A percentile compares a stretch with the other conserved stretches of the same genome.
Conservation (phyloP, 2,113 vertebrate genomes). For the mouse (Mus musculus) region DNA sequence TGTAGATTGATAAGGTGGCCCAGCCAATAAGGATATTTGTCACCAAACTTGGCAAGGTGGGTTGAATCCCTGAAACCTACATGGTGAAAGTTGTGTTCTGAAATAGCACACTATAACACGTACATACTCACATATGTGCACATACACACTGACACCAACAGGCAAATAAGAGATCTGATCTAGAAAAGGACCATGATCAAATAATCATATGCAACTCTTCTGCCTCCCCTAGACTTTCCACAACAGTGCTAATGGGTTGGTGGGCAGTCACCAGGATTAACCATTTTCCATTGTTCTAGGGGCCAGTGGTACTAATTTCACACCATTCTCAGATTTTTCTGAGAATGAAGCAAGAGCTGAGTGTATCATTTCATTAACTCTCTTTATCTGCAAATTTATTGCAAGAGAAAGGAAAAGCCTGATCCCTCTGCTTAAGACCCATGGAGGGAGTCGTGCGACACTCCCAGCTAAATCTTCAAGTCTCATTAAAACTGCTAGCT, state of each 20-base stretch:
- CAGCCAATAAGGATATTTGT: not conserved
- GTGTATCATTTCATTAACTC: not conserved
- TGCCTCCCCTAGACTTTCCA: fast-evolving
- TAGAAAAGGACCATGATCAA: fast-evolving
- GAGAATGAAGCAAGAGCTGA: conserved; percentile 20
- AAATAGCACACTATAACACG: not conserved
- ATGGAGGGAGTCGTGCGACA: not conserved
- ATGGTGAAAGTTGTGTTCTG: not conserved
- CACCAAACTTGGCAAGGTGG: not conserved
- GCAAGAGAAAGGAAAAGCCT: conserved; percentile 55
- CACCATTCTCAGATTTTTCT: not conserved
- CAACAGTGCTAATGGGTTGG: not conserved
- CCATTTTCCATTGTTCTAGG: not conserved
- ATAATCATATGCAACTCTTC: not conserved
- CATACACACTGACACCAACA: not conserved
- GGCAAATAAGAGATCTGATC: not conserved
- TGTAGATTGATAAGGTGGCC: not conserved
- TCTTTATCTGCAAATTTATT: conserved; percentile 37
- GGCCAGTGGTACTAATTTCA: not conserved
- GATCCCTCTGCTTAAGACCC: not conserved
- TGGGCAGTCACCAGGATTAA: too few species aligned
- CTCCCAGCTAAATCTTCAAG: conserved; percentile 11
- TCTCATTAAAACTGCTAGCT: conserved; percentile 63
- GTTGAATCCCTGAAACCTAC: not conserved
- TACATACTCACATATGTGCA: not conserved